phyloP scores from a whole-genome alignment of 1,140 invertebrate species.

The Belonocnema kinseyi region DNA sequence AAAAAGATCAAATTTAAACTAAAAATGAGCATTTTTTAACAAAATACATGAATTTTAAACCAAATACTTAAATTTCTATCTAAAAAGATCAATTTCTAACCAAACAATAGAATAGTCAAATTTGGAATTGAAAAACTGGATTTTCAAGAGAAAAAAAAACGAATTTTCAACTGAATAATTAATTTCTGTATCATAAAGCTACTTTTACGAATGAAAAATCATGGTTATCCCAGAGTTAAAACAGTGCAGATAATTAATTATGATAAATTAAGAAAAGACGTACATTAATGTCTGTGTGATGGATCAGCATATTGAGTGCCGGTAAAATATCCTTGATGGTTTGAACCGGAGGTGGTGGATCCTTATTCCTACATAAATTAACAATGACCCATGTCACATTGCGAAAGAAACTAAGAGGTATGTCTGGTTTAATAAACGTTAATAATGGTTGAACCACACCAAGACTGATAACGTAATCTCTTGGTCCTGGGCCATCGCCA shows the following conservation, averaged over 20 bases:
- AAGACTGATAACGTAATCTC: conserved; percentile 94
- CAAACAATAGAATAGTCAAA: too few relatives aligned
- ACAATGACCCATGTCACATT: conserved; percentile 99
- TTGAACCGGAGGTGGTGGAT: conserved; percentile 89
- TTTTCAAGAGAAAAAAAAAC: too few relatives aligned
- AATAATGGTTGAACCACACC: conserved; percentile 93
- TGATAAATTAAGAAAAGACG: conserved; percentile 70
- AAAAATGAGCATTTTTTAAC: too few relatives aligned
- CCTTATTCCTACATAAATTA: conserved; percentile 97
- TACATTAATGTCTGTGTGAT: conserved; percentile 96
- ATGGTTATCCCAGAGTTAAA: neutral
- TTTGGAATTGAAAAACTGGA: too few relatives aligned
- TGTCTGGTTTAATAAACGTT: conserved; percentile 94
- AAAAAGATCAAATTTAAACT: too few relatives aligned
- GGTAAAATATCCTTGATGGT: conserved; percentile 96
- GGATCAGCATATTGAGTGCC: conserved; percentile 94
- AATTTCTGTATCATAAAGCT: too few relatives aligned
- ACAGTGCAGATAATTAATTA: neutral
- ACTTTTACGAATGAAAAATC: too few relatives aligned
- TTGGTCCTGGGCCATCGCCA: conserved; percentile 92
- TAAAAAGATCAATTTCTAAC: too few relatives aligned
- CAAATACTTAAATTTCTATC: too few relatives aligned
- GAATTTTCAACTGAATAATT: too few relatives aligned
- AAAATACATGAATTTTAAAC: too few relatives aligned
- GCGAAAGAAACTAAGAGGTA: conserved; percentile 93